These are phyloP conservation scores for Tryphoninae sp. DNA, from an alignment of 2,888 invertebrate genomes.

Conservation along the genomic window DNA sequence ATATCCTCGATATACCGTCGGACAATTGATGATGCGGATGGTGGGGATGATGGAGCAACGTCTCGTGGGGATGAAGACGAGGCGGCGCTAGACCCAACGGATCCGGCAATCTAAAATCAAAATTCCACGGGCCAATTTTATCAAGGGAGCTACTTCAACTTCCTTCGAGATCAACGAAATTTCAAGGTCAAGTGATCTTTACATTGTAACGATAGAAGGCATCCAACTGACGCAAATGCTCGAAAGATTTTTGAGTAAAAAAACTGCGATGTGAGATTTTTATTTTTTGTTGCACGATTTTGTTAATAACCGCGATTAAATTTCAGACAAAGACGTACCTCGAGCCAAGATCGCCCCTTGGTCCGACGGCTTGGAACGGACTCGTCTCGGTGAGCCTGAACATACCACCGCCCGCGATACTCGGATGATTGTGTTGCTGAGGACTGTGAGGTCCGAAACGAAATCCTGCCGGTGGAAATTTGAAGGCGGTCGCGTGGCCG, in stretches of 20 bases:
- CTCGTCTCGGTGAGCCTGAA: slow-evolving; percentile 80
- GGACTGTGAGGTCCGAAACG: slow-evolving; percentile 79
- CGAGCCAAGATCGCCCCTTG: slow-evolving; percentile 79
- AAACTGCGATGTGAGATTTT: too few relatives aligned
- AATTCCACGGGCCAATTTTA: neutral
- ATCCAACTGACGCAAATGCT: too few relatives aligned
- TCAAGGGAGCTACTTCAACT: neutral
- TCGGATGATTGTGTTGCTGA: slow-evolving; percentile 79
- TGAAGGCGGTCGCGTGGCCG: slow-evolving; percentile 78
- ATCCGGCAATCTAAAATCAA: slow-evolving; percentile 77
- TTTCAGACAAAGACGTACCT: slow-evolving; percentile 70
- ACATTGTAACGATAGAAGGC: too few relatives aligned
- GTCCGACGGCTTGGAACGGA: slow-evolving; percentile 80
- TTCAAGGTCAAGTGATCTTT: neutral
- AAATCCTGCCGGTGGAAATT: slow-evolving; percentile 78
- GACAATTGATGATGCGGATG: slow-evolving; percentile 73
- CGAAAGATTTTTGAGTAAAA: too few relatives aligned
- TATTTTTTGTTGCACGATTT: neutral
- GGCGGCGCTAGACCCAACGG: slow-evolving; percentile 78
- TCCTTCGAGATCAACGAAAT: neutral
- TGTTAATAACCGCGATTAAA: too few relatives aligned
- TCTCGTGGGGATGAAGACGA: slow-evolving; percentile 77
- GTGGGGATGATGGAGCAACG: slow-evolving; percentile 75
- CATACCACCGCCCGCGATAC: slow-evolving; percentile 77
- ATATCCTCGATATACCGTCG: slow-evolving; percentile 79